Evolutionary conservation across 2,113 vertebrate species (phyloP), one percentile per base, ranked within the genome.

Genomic region (Elgaria multicarinata): DNA sequence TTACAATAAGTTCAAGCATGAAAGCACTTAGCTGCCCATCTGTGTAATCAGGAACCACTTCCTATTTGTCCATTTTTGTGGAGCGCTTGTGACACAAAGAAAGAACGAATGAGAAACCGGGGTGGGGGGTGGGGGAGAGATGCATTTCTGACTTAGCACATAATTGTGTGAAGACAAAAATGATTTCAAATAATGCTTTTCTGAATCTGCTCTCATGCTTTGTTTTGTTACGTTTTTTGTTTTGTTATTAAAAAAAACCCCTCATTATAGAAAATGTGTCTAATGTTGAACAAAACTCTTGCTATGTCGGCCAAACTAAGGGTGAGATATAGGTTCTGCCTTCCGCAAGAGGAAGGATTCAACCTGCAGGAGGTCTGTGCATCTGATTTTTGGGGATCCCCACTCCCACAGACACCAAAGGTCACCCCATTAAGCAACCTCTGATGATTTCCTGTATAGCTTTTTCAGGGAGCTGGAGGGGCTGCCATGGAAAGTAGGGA

Each of bases 1-100:
- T 92, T 87, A 62, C 7, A 72, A 2, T 2, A 83, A 64, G 74
- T 50, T 87, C 80, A 85, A 91, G 88, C 18, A 71, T 20, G 7
- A 64, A 91, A 87, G 4, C 4, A 91, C 80, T 87, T 83, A 2
- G 1, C 10, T 87, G 39, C 24, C 83, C 79, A 76, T 39, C 31
- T 67, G 31, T 75, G 55, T 85, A 85, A 91, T 85, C 44, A 75
- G 84, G 83, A 90, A 26, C 36, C 8, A 9, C 1, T 66, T 53
- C 66, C 5, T 24, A 36, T 7, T 33, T 0, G 0, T 33, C 2
- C 0, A 31, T 78, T 77, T n/a, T 58, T 80, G n/a, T 72, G 22
- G 4, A 86, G 3, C 20, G n/a, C 2, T 8, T 44, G 0, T 87
- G 26, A 24, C 28, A 67, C 3, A 67, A 20, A 67, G 66, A 24